phyloP scores from a whole-genome alignment of 1,140 invertebrate genomes.

The Neotoxoptera formosana region DNA sequence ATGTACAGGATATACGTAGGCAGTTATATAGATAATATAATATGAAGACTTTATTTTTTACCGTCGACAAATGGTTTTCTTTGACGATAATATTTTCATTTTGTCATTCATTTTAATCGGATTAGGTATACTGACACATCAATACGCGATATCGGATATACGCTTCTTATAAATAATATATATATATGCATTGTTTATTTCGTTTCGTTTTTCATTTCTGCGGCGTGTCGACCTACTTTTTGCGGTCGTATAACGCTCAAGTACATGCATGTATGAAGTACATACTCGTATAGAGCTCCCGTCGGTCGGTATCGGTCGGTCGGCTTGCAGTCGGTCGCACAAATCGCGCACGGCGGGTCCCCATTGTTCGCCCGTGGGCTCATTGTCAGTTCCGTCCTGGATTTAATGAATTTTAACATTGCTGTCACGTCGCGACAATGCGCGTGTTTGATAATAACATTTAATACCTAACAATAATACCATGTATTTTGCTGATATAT shows the following conservation, averaged over 20 bases:
- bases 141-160: background rate
- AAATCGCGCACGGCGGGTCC: background rate
- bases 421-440: slow-evolving; percentile 53
- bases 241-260: background rate
- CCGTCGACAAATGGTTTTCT: slow-evolving; percentile 22
- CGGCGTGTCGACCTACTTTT: slow-evolving; percentile 51
- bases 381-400: slow-evolving; percentile 32
- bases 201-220: background rate
- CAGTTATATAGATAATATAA: background rate
- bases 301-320: slow-evolving; percentile 27
- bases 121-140: slow-evolving; percentile 27
- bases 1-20: background rate
- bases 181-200: background rate
- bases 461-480: background rate
- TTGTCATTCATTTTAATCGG: slow-evolving; percentile 44
- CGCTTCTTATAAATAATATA: background rate
- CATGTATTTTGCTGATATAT: background rate
- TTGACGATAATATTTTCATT: slow-evolving; percentile 35
- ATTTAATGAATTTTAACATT: slow-evolving; percentile 45
- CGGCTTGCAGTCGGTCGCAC: background rate
- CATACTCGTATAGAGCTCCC: slow-evolving; percentile 23
- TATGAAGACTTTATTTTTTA: background rate
- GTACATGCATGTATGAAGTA: background rate
- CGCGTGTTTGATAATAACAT: background rate
- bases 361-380: slow-evolving; percentile 21